phyloP scores from a whole-genome alignment of 2,888 invertebrate genomes.

The Augiades crinisus region DNA sequence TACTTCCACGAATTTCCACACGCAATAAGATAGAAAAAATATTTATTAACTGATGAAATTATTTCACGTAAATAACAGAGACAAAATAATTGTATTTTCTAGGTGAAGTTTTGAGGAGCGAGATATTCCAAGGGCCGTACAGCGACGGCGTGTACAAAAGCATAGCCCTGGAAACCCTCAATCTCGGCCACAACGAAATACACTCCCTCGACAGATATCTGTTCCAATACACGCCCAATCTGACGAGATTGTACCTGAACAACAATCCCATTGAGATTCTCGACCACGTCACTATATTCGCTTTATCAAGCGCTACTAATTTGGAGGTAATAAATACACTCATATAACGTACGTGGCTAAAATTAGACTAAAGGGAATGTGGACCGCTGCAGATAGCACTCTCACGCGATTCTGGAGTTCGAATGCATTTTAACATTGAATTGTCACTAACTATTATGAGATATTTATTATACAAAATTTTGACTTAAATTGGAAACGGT shows the following conservation, averaged over 20 bases:
- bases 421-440: constrained; percentile 13
- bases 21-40: no score
- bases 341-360: constrained; percentile 21
- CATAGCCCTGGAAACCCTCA: constrained; percentile 81
- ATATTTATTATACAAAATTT: no score
- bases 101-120: constrained; percentile 83
- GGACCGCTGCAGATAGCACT: constrained; percentile 22
- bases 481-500: no score
- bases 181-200: constrained; percentile 84
- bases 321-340: constrained; percentile 70
- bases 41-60: no score
- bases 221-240: constrained; percentile 84
- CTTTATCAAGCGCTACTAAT: constrained; percentile 75
- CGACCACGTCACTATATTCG: constrained; percentile 81
- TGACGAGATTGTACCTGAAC: constrained; percentile 82
- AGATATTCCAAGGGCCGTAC: constrained; percentile 85
- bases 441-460: no score
- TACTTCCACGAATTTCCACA: no score
- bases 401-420: constrained; percentile 21
- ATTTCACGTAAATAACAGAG: no score
- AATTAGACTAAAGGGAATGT: constrained; percentile 24
- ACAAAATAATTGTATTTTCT: constrained; percentile 42
- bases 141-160: constrained; percentile 78
- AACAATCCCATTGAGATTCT: constrained; percentile 83
- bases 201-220: constrained; percentile 82